Evolutionary conservation across 2,888 invertebrate species (phyloP), one percentile per base, ranked within the genome.

Genomic region (Hyalella azteca): DNA sequence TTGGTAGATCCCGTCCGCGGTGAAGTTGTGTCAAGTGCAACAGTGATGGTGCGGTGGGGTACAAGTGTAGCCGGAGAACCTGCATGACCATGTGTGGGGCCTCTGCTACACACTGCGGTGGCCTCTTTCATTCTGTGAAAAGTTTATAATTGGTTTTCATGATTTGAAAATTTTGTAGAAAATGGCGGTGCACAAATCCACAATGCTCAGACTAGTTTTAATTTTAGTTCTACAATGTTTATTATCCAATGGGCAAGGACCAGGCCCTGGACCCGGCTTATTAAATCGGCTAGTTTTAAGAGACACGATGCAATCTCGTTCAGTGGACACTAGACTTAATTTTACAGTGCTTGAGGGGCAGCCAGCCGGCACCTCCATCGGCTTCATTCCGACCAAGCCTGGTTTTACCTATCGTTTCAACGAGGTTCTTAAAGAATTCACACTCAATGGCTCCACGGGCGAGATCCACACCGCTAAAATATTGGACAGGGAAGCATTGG

Each of bases 351-450:
- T 91, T 81, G 98, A 98, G 88, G 95, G 94, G 83, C 93, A 93
- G 87, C 93, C 94, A 11, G 91, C 92, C 81, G 95, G 95, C 66
- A 94, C 94, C 0, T 88, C 92, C 73, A 95, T 97, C 39, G 98
- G 97, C 19, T 91, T 91, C 86, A 96, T 98, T 86, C 95, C 95
- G 41, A 93, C 92, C 9, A 93, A 94, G 88, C 91, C 93, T 4
- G 95, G 94, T 82, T 96, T 96, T 88, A 94, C 94, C 0, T 98
- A 97, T 88, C 91, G 95, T 84, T 96, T 98, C 88, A 96, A 96
- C 89, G 96, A 97, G 87, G 93, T 94, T 26, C 94, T 96, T 0
- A 91, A 92, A 85, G 95, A 96, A 88, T 98, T 98, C 88, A 89
- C 90, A 50, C 90, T 98, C 83, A 94, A 97, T 88, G 91, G 93